Base-by-base conservation (phyloP, 2,888 invertebrate genomes). In the Trichogramma dendrolimi region DNA sequence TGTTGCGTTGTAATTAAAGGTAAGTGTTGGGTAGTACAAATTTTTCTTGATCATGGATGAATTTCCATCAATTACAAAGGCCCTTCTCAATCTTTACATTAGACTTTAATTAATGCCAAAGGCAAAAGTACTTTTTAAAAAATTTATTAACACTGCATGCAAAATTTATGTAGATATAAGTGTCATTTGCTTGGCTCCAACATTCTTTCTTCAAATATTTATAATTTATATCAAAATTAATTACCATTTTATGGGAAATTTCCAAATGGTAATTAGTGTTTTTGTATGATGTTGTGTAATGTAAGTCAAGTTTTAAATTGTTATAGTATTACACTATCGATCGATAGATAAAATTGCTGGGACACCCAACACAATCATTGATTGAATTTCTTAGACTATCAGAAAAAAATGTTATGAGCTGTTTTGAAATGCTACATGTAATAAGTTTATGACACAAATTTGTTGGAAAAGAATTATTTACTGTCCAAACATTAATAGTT, bases 251-350 rank as follows among this genome's bases (percentile, higher is more conserved):
- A 10, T 55, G 10, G 42, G 44, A 43, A 5, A 14, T 38, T 39
- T 47, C 48, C 14, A 10, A 69, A 67, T 67, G 70, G 62, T 63
- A 71, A 70, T 69, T 69, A 68, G 75, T 75, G 75, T 75, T 70
- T 68, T 70, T 76, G 75, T 78, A 71, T 74, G 60, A 74, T 76
- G 74, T 77, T 67, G 75, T 78, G 76, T 77, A 69, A 66, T 70
- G 72, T 75, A 72, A 72, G 27, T 27, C 27, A 27, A 27, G 27
- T 27, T 27, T 27, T 27, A 27, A 27, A 27, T 27, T 27, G 27
- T 27, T 27, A 27, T 27, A 27, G 27, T 27, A 27, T 27, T 27
- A 27, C 27, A 27, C 61, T 59, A 5, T 61, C 55, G 60, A 67
- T 65, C 56, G 53, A 61, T 65, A 63, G 46, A 68, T 66, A 55